A percentile compares a stretch with the other conserved stretches of the same genome.
Evolutionary conservation across 2,113 vertebrate species (phyloP).

Genomic region (Sapajus apella): DNA sequence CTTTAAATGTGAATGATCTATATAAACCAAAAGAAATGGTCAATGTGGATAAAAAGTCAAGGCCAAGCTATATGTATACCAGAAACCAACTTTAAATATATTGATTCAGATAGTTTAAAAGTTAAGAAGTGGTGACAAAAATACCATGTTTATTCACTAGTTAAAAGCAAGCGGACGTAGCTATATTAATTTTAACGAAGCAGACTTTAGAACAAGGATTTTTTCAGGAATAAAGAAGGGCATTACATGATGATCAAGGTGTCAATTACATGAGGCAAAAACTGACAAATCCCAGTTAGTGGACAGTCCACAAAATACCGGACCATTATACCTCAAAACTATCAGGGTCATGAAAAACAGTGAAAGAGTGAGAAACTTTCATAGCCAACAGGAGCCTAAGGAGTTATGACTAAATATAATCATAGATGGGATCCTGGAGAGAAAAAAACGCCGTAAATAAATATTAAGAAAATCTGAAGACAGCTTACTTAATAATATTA

Average conservation of each 20-base stretch:
- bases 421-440: neutral
- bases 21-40: neutral
- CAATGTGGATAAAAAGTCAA: neutral
- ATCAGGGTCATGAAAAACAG: neutral
- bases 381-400: neutral
- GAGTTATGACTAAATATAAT: neutral
- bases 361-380: neutral
- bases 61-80: neutral
- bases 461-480: neutral
- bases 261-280: neutral
- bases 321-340: neutral
- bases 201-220: neutral
- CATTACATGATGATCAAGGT: neutral
- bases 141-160: neutral
- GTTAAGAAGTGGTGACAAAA: neutral
- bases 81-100: neutral
- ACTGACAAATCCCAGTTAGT: neutral
- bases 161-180: neutral
- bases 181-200: neutral
- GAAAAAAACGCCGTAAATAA: neutral
- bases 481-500: neutral
- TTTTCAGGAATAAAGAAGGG: neutral
- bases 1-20: neutral
- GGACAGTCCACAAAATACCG: neutral
- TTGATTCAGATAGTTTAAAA: neutral